Evolutionary conservation across 2,797 vertebrate species (phyloP).

Genomic region (Aldrovandia affinis): DNA sequence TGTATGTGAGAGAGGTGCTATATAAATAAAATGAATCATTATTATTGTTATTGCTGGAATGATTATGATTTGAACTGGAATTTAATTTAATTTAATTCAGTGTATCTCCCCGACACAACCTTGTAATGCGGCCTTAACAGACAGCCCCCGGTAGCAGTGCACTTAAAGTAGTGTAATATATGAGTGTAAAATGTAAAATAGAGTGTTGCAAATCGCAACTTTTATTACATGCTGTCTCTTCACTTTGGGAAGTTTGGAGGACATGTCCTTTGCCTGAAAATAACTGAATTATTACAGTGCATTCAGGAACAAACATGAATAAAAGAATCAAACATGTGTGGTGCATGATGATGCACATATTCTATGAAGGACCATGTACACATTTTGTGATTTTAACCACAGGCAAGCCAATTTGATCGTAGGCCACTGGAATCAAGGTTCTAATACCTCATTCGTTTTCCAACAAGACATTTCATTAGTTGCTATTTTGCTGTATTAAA

Average conservation of each 20-base stretch:
- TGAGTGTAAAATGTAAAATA: conserved; percentile 15
- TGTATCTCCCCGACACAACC: not conserved
- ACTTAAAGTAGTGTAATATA: not conserved
- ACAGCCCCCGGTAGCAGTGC: not conserved
- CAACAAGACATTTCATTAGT: no score
- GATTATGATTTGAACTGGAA: no score
- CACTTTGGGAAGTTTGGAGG: conserved; percentile 15
- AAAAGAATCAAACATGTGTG: not conserved
- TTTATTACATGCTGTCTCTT: conserved; percentile 9
- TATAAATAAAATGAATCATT: no score
- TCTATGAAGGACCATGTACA: not conserved
- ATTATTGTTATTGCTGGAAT: no score
- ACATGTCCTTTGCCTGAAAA: conserved; percentile 18
- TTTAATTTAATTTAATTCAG: not conserved
- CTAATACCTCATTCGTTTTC: conserved; percentile 19
- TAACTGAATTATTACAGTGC: conserved; percentile 20
- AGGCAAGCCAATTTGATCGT: conserved; percentile 20
- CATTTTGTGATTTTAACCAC: conserved; percentile 33
- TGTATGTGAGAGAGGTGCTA: no score
- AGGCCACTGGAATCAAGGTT: conserved; percentile 27
- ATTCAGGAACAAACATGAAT: not conserved
- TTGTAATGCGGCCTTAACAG: not conserved
- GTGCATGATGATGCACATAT: no score
- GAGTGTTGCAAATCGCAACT: conserved; percentile 26
- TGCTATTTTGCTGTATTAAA: no score